Base-by-base conservation (phyloP, 2,113 vertebrate genomes). In the Cyphomyrus discorhynchus region DNA sequence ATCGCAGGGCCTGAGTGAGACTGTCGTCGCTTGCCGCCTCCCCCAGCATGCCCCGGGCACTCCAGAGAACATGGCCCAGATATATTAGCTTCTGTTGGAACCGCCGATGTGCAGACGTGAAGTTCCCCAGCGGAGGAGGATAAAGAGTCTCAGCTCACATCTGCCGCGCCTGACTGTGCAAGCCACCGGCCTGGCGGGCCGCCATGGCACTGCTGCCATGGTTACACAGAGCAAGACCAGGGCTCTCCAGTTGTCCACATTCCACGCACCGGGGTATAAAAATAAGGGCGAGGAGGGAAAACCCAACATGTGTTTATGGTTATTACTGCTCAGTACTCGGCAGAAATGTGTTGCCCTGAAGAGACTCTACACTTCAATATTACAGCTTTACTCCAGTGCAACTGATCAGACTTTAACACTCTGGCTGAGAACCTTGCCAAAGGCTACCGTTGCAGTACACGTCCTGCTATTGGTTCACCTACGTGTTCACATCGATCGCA, bases 191-290 rank as follows among this genome's bases (percentile, higher is more conserved):
- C n/a, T 46, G 87, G 62, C 13, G 6, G 27, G 45, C 42, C n/a
- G 87, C 58, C 45, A 66, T 88, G 31, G 27, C 27, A 11, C 47
- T 50, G 88, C 88, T 80, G 88, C 88, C 88, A 88, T 88, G 88
- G 88, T 88, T 77, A 88, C 88, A 3, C 7, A 10, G 7, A 77
- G 62, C 70, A 27, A 45, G 56, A 45, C 88, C n/a, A 17, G 31
- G 11, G 62, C 19, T 70, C 88, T 52, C n/a, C n/a, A 24, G 86
- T 39, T 50, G 83, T 49, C 66, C 46, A n/a, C 13, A n/a, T 49
- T 88, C 88, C 58, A 19, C 45, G 1, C 83, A n/a, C 83, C 3
- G 13, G 19, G 45, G n/a, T 86, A 50, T 31, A 50, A 86, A 50
- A 86, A 50, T 24, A 49, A 17, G 19, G 46, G 24, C 11, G 3